Evolutionary conservation across 1,140 invertebrate genomes (phyloP), one percentile per base, ranked within the genome.

Genomic region (Chironomus striatipennis): DNA sequence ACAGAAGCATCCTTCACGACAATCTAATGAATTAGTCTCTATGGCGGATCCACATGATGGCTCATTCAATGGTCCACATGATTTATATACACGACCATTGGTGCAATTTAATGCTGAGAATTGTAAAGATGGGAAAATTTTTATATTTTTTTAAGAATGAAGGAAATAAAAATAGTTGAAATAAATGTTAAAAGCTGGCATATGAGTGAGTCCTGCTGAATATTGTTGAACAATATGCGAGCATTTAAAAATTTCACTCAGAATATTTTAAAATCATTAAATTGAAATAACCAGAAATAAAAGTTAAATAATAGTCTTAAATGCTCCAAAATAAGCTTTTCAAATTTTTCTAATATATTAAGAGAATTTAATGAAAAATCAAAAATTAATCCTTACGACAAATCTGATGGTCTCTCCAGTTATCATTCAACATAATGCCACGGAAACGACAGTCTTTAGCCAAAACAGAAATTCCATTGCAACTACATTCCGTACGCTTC

Each of bases 1-100:
- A 83, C 94, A 97, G 82, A 91, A 94, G 79, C 94, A 97, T 7
- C 94, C 94, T 79, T 95, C 93, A 42, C 91, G 88, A 78, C 94
- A 96, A 70, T 70, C 18, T 5, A 70, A 70, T 70, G 65, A 20
- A 70, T 70, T 17, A 12, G 83, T 81, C 0, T 77, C 77, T n/a
- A 81, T 77, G 5, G 77, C 78, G 7, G 84, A 81, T 7, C 84
- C 85, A 76, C 89, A 90, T 0, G 85, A 85, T 43, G 81, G 77
- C 75, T 89, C 88, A 17, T 80, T 81, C 74, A 84, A 82, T 0
- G 87, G 88, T 0, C 88, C 90, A 79, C 92, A 93, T 0, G 88
- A 77, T 76, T 85, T 86, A 81, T 93, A 94, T 0, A 92, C 81
- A 76, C 87, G 88, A 9, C 90, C 90, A 67, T 85, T 85, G 7